A percentile compares a stretch with the other conserved stretches of the same genome.
Evolutionary conservation across 1,140 invertebrate genomes (phyloP).

Genomic region (Camponotus vicinus): DNA sequence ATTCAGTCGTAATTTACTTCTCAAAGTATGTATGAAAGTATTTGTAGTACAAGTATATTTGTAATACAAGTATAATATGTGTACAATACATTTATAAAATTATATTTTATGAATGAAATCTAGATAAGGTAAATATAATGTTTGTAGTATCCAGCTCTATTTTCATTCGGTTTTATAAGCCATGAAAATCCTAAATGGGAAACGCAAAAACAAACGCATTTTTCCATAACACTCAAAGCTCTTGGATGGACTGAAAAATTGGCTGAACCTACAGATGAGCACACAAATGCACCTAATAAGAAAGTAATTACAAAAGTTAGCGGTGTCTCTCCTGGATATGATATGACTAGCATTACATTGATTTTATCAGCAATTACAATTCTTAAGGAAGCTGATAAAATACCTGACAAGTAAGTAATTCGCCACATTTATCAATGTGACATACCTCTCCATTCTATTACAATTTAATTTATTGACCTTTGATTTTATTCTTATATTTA

Average conservation of each 20-base stretch:
- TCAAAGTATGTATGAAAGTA: conserved; percentile 86
- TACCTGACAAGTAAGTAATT: conserved; percentile 89
- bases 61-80: not conserved
- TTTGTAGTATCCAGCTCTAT: conserved; percentile 90
- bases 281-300: conserved; percentile 89
- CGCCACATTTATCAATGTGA: not conserved
- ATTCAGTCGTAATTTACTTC: conserved; percentile 88
- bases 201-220: conserved; percentile 88
- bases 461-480: not conserved
- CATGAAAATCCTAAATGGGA: conserved; percentile 90
- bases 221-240: conserved; percentile 91
- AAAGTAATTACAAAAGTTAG: conserved; percentile 89
- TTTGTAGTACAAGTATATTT: conserved; percentile 4
- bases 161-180: conserved; percentile 90
- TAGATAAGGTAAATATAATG: not conserved
- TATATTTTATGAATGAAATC: not conserved
- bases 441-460: not conserved
- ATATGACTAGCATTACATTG: conserved; percentile 91
- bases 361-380: conserved; percentile 91
- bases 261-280: conserved; percentile 88
- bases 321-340: conserved; percentile 92
- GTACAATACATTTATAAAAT: not conserved
- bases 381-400: conserved; percentile 91
- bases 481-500: not conserved
- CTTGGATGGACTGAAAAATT: conserved; percentile 92